Percentiles rank a stretch among this genome's conserved stretches.
phyloP scores from a whole-genome alignment of 2,113 vertebrate species.

The Triplophysa rosa region DNA sequence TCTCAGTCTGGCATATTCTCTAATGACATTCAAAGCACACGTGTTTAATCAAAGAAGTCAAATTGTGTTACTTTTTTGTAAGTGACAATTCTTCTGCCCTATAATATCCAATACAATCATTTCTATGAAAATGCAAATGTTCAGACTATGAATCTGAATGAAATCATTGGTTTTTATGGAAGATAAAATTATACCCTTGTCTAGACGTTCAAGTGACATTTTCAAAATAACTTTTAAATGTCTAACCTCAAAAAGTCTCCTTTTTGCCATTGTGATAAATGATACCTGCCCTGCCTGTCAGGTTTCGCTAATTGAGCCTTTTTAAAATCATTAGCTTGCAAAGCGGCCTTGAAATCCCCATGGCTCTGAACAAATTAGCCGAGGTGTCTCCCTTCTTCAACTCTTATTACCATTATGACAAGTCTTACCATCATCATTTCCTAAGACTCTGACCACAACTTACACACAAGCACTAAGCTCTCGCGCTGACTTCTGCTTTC shows the following conservation, averaged over 20 bases:
- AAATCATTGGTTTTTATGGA: neutral
- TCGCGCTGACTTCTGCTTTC: neutral
- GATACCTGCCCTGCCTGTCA: constrained; percentile 64
- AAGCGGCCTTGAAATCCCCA: constrained; percentile 62
- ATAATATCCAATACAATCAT: constrained; percentile 25
- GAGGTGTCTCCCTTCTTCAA: constrained; percentile 38
- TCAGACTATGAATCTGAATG: neutral
- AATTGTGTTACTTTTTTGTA: constrained; percentile 13
- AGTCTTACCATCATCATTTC: neutral
- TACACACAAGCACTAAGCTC: neutral
- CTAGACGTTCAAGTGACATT: constrained; percentile 28
- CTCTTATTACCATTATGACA: constrained; percentile 24
- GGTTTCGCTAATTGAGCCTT: constrained; percentile 63
- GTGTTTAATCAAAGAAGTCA: neutral
- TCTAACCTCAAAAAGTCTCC: constrained; percentile 51
- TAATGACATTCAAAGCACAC: neutral
- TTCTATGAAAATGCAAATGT: constrained; percentile 28
- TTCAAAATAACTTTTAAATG: constrained; percentile 52
- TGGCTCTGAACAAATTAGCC: constrained; percentile 52
- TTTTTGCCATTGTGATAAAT: constrained; percentile 63
- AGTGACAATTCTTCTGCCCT: neutral
- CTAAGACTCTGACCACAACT: neutral
- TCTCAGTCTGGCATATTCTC: neutral
- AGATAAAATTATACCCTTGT: constrained; percentile 11
- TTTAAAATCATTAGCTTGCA: constrained; percentile 66